Evolutionary conservation across 2,888 invertebrate genomes (phyloP).

Genomic region (Sinohyriopsis cumingii): DNA sequence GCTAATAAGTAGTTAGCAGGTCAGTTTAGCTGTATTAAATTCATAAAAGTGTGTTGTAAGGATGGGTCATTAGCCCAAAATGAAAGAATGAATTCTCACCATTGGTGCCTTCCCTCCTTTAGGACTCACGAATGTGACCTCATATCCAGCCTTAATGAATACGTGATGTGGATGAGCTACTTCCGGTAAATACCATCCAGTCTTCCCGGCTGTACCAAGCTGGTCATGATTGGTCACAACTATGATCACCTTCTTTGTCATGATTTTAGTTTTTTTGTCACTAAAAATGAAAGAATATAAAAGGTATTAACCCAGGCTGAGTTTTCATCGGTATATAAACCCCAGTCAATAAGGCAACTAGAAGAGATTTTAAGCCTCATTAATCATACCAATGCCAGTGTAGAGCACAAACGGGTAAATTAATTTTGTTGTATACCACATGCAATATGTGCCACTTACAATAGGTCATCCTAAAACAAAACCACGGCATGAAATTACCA

Average conservation of each 20-base stretch:
- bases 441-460: too few relatives aligned
- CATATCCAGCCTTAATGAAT: constrained; percentile 35
- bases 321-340: too few relatives aligned
- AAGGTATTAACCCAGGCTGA: too few relatives aligned
- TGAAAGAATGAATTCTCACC: constrained; percentile 28
- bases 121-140: constrained; percentile 49
- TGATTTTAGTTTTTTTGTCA: background rate
- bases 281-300: too few relatives aligned
- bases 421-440: too few relatives aligned
- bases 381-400: too few relatives aligned
- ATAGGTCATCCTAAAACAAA: too few relatives aligned
- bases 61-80: background rate
- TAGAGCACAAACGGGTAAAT: too few relatives aligned
- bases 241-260: constrained; percentile 38
- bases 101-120: constrained; percentile 53
- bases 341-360: too few relatives aligned
- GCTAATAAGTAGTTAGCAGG: too few relatives aligned
- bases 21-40: background rate
- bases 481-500: too few relatives aligned
- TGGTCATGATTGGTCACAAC: constrained; percentile 43
- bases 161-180: constrained; percentile 54
- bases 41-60: background rate
- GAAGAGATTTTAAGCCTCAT: too few relatives aligned
- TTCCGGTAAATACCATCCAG: constrained; percentile 61
- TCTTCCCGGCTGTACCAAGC: constrained; percentile 38